phyloP scores from a whole-genome alignment of 1,140 invertebrate species.

The Tenebrio molitor region DNA sequence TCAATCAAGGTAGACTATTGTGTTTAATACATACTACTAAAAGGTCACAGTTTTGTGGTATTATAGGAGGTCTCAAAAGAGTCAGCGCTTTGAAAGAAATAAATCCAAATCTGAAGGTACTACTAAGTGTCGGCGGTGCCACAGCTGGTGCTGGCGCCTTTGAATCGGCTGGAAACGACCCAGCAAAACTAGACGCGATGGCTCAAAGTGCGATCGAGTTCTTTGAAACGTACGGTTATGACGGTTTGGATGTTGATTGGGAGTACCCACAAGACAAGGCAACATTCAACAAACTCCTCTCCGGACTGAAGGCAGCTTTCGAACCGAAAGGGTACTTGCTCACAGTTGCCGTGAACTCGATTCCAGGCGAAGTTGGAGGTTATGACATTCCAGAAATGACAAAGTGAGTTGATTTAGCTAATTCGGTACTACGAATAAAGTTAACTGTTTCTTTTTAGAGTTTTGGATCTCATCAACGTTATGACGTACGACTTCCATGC shows the following conservation, averaged over 20 bases:
- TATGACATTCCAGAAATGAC: slow-evolving; percentile 92
- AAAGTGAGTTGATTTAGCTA: too few relatives aligned
- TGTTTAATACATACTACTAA: background rate
- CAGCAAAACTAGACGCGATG: slow-evolving; percentile 69
- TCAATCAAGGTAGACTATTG: slow-evolving; percentile 57
- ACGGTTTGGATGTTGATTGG: slow-evolving; percentile 86
- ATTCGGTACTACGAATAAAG: too few relatives aligned
- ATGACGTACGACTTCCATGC: slow-evolving; percentile 83
- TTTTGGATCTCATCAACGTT: slow-evolving; percentile 3
- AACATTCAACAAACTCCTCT: slow-evolving; percentile 51
- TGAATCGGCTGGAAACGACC: slow-evolving; percentile 62
- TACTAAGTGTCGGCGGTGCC: slow-evolving; percentile 81
- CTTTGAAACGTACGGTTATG: slow-evolving; percentile 75
- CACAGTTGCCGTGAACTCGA: slow-evolving; percentile 77
- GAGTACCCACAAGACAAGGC: slow-evolving; percentile 77
- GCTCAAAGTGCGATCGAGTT: slow-evolving; percentile 72
- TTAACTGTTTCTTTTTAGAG: too few relatives aligned
- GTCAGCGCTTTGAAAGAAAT: slow-evolving; percentile 71
- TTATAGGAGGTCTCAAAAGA: slow-evolving; percentile 64
- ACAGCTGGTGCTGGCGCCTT: slow-evolving; percentile 31
- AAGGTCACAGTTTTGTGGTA: background rate
- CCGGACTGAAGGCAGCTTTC: slow-evolving; percentile 76
- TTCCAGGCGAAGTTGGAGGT: slow-evolving; percentile 69
- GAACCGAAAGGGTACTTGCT: slow-evolving; percentile 79
- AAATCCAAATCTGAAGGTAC: slow-evolving; percentile 75